Base-by-base conservation (phyloP, 2,888 invertebrate genomes). In the Drosophila mulleri region DNA sequence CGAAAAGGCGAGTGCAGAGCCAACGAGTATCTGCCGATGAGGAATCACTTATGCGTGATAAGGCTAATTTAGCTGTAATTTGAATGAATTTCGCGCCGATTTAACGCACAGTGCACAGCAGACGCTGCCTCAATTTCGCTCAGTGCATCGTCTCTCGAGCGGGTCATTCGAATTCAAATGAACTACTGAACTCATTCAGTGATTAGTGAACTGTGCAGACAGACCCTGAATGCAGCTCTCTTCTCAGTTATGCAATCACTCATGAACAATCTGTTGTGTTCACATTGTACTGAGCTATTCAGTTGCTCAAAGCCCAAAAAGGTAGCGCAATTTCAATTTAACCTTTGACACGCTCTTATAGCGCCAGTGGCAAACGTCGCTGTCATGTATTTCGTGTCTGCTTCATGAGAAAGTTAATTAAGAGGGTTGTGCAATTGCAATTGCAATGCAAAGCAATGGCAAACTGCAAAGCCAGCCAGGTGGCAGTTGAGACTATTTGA, bases 1-100 rank as follows among this genome's bases (percentile, higher is more conserved):
- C 41, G 41, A 54, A 54, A 26, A 6, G 54, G 26, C 16, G 41
- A 41, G 54, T 41, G 39, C 16, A 7, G 26, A 14, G 39, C n/a
- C 11, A 26, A 1, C 26, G 54, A 26, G 23, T 12, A 39, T 53
- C 37, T 37, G 41, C 23, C 29, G 56, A 26, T 20, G 39, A 20
- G 37, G 37, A 41, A 59, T 48, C 14, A 26, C 12, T 23, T 32
- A 14, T 42, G 20, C 35, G 41, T 39, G 48, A 48, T 35, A 37
- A 23, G 12, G 12, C 23, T 57, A 20, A n/a, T 64, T 54, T 32
- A 23, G 23, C 42, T 47, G 57, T 41, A 39, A 54, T 54, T 54
- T 41, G 23, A 54, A 54, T 54, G 41, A 54, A 54, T 54, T 62
- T 56, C 53, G 52, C 62, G 41, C 23, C 54, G 54, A 54, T 54